Base-by-base conservation (phyloP, 1,140 invertebrate species). In the Cyrtorhinus lividipennis region DNA sequence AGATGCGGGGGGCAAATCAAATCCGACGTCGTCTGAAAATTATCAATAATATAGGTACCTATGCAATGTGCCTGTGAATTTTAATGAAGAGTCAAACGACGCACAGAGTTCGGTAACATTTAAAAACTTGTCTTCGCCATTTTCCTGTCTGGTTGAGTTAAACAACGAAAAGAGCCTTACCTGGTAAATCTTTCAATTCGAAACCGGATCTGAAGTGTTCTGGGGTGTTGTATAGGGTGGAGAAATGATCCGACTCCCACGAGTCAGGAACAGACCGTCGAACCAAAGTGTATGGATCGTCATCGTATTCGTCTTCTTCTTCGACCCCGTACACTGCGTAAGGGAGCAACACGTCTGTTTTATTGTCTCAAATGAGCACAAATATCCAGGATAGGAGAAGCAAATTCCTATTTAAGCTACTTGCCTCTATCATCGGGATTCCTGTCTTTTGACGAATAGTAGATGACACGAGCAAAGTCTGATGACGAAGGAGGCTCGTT, bases 391-490 rank as follows among this genome's bases (percentile, higher is more conserved):
- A 38, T 38, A n/a, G n/a, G n/a, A n/a, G n/a, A n/a, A n/a, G n/a
- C n/a, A n/a, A n/a, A n/a, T n/a, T n/a, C n/a, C n/a, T n/a, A n/a
- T n/a, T n/a, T n/a, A n/a, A n/a, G n/a, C n/a, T 20, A 22, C 20
- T 20, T 53, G 20, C 48, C 48, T 53, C 48, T 20, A 15, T 53
- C 48, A 5, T 53, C 12, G 20, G 12, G 48, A 5, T 53, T 22
- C 10, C 48, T 12, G 18, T 53, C 48, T 53, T 53, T 12, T 53
- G 12, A 12, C 26, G 87, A 84, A 71, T 80, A 84, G 71, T 87
- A 90, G n/a, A 88, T 74, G 73, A 88, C 82, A 68, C 88, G 85
- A 1, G 85, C 84, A 69, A 83, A 88, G 66, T 85, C 79, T 2
- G 80, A 79, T 65, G 83, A 78, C n/a, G n/a, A n/a, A n/a, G n/a